Evolutionary conservation across 2,797 vertebrate species (phyloP).

Genomic region (Graptemys geographica): DNA sequence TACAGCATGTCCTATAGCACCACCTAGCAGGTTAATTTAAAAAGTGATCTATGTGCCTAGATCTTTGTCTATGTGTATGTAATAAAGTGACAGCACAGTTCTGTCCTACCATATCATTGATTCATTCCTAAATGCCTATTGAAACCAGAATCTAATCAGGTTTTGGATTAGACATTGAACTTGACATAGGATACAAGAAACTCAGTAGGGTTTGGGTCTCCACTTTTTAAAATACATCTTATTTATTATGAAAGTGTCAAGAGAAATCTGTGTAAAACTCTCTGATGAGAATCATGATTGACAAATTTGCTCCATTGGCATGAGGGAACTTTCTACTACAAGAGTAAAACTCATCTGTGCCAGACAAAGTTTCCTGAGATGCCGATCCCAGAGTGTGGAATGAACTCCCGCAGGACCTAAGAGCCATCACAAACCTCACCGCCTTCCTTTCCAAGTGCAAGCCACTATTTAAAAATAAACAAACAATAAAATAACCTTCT

Average conservation of each 20-base stretch:
- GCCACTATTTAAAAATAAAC: not conserved
- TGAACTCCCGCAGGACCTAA: accelerated
- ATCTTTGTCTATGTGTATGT: not conserved
- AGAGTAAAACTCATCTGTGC: accelerated
- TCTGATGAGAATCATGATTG: accelerated
- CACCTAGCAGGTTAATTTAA: constrained; percentile 76
- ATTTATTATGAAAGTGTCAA: not conserved
- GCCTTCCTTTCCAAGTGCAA: not conserved
- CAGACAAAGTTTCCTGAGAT: not conserved
- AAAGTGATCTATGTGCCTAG: not conserved
- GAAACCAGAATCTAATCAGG: not conserved
- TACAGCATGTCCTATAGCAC: constrained; percentile 70
- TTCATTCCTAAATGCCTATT: not conserved
- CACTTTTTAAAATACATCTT: not conserved
- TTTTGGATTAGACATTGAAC: not conserved
- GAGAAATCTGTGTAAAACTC: not conserved
- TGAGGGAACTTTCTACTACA: accelerated
- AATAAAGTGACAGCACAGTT: not conserved
- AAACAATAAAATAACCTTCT: not conserved
- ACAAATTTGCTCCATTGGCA: accelerated
- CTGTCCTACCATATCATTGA: not conserved
- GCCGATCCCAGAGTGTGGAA: accelerated
- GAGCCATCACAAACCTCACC: not conserved
- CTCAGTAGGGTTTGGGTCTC: not conserved
- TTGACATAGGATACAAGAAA: not conserved